These are phyloP conservation scores for Seira musarum DNA, from an alignment of 2,888 invertebrate species.

Conservation along the genomic window DNA sequence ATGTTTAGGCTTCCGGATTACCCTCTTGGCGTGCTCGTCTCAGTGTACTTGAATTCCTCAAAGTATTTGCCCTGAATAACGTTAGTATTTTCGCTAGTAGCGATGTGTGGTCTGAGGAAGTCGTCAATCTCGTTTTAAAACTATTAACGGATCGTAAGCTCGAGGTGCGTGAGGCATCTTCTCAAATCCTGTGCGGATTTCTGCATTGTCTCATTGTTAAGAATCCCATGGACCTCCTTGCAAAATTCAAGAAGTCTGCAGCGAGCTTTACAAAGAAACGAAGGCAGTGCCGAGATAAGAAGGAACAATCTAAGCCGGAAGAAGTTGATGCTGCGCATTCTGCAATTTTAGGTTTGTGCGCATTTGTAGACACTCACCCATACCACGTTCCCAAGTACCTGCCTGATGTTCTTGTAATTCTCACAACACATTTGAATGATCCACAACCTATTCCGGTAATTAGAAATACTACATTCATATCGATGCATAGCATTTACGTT, in stretches of 20 bases:
- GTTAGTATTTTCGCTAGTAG: conserved; percentile 72
- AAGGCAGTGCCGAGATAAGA: conserved; percentile 65
- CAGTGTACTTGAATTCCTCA: conserved; percentile 73
- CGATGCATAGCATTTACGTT: neutral
- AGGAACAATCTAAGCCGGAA: conserved; percentile 58
- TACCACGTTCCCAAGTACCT: conserved; percentile 87
- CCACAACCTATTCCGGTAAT: conserved; percentile 89
- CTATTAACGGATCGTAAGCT: conserved; percentile 81
- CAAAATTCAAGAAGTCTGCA: conserved; percentile 76
- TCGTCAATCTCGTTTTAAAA: conserved; percentile 77
- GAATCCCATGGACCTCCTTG: conserved; percentile 76
- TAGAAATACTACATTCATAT: neutral
- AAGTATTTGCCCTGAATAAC: conserved; percentile 75
- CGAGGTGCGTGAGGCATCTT: conserved; percentile 88
- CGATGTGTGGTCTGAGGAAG: conserved; percentile 72
- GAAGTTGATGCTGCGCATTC: conserved; percentile 78
- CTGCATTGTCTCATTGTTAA: conserved; percentile 87
- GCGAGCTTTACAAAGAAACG: conserved; percentile 57
- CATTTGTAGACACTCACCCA: conserved; percentile 89
- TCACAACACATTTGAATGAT: conserved; percentile 87
- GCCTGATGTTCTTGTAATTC: conserved; percentile 84
- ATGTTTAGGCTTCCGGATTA: conserved; percentile 59
- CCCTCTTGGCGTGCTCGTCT: conserved; percentile 74
- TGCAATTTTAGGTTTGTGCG: conserved; percentile 90
- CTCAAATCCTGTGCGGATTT: conserved; percentile 86